Conservation (phyloP, 2,888 invertebrate genomes). For the Altica lythri region DNA sequence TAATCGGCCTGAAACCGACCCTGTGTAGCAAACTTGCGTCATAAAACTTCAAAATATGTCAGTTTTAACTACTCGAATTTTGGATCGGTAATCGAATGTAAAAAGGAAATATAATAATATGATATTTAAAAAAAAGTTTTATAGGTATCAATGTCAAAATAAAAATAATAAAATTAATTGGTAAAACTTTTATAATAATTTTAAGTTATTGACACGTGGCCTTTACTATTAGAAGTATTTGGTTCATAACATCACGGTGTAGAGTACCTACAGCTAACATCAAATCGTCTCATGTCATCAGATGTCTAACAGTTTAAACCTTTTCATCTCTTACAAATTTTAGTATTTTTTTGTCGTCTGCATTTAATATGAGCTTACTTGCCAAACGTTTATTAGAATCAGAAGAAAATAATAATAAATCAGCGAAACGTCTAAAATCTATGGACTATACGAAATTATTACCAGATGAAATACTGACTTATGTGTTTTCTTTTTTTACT, state of each 20-base stretch:
- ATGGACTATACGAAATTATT: constrained; percentile 28
- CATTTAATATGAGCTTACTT: constrained; percentile 19
- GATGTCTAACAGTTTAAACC: not conserved
- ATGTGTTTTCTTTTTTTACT: constrained; percentile 40
- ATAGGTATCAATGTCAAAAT: not conserved
- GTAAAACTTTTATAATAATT: too few species aligned
- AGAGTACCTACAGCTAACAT: not conserved
- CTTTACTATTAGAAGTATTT: not conserved
- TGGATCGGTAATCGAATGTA: too few species aligned
- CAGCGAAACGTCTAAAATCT: constrained; percentile 29
- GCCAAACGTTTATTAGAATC: constrained; percentile 17
- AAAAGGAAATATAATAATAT: too few species aligned
- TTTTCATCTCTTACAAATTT: constrained; percentile 21
- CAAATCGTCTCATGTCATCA: constrained; percentile 1
- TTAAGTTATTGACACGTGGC: not conserved
- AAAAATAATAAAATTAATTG: too few species aligned
- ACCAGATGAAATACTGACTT: constrained; percentile 40
- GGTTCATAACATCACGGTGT: not conserved
- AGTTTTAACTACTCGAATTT: too few species aligned
- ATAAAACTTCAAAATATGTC: too few species aligned
- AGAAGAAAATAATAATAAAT: constrained; percentile 12
- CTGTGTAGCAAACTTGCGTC: too few species aligned
- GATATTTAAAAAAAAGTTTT: too few species aligned
- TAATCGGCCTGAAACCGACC: too few species aligned
- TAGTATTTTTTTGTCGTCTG: constrained; percentile 20